Base-by-base conservation (phyloP, 2,797 vertebrate species). In the Intellagama lesueurii region DNA sequence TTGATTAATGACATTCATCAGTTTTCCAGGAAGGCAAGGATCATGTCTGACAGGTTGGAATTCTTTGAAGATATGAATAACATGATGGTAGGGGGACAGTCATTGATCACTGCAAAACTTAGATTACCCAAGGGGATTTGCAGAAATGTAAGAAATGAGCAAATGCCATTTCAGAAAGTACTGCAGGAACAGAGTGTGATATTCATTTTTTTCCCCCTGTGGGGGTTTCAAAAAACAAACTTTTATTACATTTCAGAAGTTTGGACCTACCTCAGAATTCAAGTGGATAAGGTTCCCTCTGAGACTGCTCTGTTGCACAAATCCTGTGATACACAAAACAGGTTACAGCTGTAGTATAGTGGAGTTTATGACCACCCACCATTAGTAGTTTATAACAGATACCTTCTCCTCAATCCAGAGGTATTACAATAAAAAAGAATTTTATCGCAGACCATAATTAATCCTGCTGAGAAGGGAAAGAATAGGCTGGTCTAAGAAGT, bases 111-210 rank as follows among this genome's bases (percentile, higher is more conserved):
- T 81, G 75, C 75, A 81, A 44, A 90, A 60, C 35, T 47, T 24
- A 35, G 30, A 82, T 92, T 94, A 91, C 88, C 35, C 81, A 87
- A 83, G 56, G 77, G 22, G 72, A 19, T 32, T 88, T 92, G 52
- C 47, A 44, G 87, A 94, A 91, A 88, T 3, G 75, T 32, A 40
- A 35, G 0, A 0, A 84, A 0, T 69, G 64, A 72, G 7, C 19
- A 79, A 2, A 44, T 86, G 73, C 70, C 89, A 76, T 0, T 28
- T 83, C 40, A 83, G 84, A 82, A 88, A 0, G 14, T 76, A 16
- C 0, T 0, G 40, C 60, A 86, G 49, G 83, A 94, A 82, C 0
- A 1, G 60, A 86, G 0, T 14, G 80, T 82, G 88, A 78, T 83
- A 82, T 73, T 49, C 28, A 22, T 35, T 80, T 70, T 88, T 86